phyloP scores from a whole-genome alignment of 1,140 invertebrate species.

The Bicyclus anynana region DNA sequence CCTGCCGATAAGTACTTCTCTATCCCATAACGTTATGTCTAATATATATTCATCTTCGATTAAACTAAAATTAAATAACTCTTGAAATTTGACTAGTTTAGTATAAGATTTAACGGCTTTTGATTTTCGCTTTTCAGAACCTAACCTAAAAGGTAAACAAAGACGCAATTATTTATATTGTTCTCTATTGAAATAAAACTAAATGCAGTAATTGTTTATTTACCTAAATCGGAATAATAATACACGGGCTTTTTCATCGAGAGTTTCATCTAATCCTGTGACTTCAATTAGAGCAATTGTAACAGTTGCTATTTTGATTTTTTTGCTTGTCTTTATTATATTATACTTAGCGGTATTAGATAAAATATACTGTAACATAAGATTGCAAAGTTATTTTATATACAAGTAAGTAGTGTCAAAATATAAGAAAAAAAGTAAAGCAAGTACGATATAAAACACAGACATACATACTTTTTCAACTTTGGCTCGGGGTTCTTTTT shows the following conservation, averaged over 20 bases:
- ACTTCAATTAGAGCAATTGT: conserved; percentile 62
- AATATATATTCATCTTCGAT: conserved; percentile 54
- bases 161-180: not conserved
- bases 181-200: not conserved
- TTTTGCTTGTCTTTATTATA: conserved; percentile 33
- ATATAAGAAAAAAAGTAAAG: no score
- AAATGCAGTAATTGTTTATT: not conserved
- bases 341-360: conserved; percentile 51
- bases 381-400: not conserved
- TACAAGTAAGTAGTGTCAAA: not conserved
- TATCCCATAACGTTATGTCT: conserved; percentile 52
- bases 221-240: conserved; percentile 55
- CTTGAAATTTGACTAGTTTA: conserved; percentile 51
- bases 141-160: conserved; percentile 41
- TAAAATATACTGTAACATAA: conserved; percentile 51
- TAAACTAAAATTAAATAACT: conserved; percentile 53
- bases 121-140: conserved; percentile 58
- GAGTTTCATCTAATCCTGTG: conserved; percentile 38
- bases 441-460: no score
- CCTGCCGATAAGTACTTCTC: conserved; percentile 54
- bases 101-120: conserved; percentile 45
- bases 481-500: conserved; percentile 37
- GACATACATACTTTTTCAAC: conserved; percentile 52
- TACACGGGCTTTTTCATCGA: conserved; percentile 45
- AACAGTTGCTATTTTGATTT: conserved; percentile 50